A percentile compares a stretch with the other conserved stretches of the same genome.
Conservation (phyloP, 2,113 vertebrate species). For the Mesoclemmys tuberculata region DNA sequence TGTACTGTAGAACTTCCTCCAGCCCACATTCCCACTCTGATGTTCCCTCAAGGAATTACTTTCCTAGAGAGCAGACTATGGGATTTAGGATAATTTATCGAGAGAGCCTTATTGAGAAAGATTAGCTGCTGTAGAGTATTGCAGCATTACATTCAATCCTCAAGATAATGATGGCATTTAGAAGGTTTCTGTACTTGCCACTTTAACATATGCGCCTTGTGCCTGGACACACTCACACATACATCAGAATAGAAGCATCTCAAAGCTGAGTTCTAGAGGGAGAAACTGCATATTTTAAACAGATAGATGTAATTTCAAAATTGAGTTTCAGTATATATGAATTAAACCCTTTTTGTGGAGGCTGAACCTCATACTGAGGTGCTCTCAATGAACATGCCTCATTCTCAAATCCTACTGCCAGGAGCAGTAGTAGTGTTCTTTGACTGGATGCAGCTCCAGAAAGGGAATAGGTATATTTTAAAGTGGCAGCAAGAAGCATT, state of each 20-base stretch:
- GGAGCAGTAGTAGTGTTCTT: neutral
- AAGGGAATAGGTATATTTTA: neutral
- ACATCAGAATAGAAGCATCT: neutral
- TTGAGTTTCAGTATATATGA: neutral
- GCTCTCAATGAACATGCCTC: neutral
- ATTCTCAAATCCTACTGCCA: neutral
- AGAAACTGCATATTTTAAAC: neutral
- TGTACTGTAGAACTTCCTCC: neutral
- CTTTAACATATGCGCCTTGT: rapidly evolving
- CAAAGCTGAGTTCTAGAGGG: neutral
- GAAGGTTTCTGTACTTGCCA: neutral
- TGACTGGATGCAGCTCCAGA: neutral
- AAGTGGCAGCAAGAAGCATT: neutral
- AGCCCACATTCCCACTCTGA: neutral
- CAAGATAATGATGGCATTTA: neutral
- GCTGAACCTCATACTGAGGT: neutral
- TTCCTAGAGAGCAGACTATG: neutral
- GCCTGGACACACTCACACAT: rapidly evolving
- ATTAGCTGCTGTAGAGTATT: neutral
- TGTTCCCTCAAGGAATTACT: neutral
- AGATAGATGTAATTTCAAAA: neutral
- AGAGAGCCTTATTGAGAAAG: neutral
- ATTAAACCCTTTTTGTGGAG: neutral
- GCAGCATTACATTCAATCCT: neutral
- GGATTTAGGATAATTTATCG: neutral